Base-by-base conservation (phyloP, 92 coral and sea anemone species). In the Parazoanthus atlanticus region DNA sequence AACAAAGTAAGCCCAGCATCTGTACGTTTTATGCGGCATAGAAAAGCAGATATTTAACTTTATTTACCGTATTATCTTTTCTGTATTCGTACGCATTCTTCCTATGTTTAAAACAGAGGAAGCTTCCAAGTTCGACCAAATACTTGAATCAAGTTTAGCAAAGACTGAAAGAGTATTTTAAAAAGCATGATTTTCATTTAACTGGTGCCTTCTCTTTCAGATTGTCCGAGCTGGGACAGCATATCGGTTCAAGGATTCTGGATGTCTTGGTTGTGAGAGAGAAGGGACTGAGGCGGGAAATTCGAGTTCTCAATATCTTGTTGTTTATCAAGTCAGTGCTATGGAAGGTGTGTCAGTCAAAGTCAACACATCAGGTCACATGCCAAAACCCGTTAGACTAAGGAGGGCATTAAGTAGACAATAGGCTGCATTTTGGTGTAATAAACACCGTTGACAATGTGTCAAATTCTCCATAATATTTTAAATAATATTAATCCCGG, bases 181-280 rank as follows among this genome's bases (percentile, higher is more conserved):
- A n/a, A n/a, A 61, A 17, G 69, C 17, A 52, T 13, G 21, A 19
- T 8, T 1, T 61, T 23, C 8, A 61, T 23, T 21, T 61, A 28
- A 23, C 28, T 61, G 8, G 69, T 23, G 1, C 10, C 21, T 61
- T 61, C 69, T n/a, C 90, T 26, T 64, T 21, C 84, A 97, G 99
- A 88, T 93, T 97, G 80, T 95, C 99, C 86, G 98, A 97, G 61
- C 86, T 97, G 6, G 99, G 99, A 10, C 96, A 94, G 78, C 96
- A 96, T 28, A 96, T 95, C 32, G 99, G 99, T 28, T 91, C 99
- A 54, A 95, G 98, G 82, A 93, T 97, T 65, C 96, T 97, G 19
- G 99, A 97, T 90, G 95, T 97, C 25, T 89, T 97, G 71, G 99
- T 97, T 38, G 87, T 95, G 47, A 90, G 99, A 88, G 99, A 97